These are phyloP conservation scores for Corynorhinus townsendii DNA, from an alignment of 2,113 vertebrate species.

Conservation along the genomic window DNA sequence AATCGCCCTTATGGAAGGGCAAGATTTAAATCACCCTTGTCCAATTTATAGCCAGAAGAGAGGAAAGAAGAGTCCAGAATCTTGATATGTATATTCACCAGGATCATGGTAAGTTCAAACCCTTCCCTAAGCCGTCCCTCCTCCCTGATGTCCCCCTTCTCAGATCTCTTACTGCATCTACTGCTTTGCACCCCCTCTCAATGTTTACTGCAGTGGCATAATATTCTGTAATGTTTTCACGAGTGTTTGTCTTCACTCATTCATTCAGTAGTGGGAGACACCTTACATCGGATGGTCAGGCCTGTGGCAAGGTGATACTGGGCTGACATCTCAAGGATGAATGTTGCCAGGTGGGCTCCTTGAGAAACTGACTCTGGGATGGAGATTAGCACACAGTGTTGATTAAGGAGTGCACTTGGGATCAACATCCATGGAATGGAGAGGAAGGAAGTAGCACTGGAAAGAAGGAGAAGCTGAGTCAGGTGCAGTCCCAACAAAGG, in stretches of 20 bases:
- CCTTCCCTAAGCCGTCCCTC: background rate
- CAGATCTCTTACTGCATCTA: background rate
- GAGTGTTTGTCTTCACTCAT: background rate
- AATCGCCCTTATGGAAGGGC: background rate
- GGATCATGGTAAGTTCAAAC: background rate
- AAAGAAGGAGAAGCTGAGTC: background rate
- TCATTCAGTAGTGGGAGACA: background rate
- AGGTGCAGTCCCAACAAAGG: background rate
- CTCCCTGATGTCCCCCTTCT: background rate
- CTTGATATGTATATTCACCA: background rate
- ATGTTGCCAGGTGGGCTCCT: background rate
- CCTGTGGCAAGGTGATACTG: background rate
- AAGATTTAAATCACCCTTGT: background rate
- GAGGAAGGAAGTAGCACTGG: background rate
- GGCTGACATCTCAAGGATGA: background rate
- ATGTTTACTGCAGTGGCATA: background rate
- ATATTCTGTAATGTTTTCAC: background rate
- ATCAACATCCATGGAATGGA: background rate
- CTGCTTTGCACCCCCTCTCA: background rate
- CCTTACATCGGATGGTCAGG: background rate
- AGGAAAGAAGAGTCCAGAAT: background rate
- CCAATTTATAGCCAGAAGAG: background rate
- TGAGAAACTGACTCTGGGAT: background rate
- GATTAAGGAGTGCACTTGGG: background rate
- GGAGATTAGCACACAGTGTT: background rate